A percentile compares a stretch with the other conserved stretches of the same genome.
Conservation (phyloP, 2,888 invertebrate species). For the Halictus ligatus region DNA sequence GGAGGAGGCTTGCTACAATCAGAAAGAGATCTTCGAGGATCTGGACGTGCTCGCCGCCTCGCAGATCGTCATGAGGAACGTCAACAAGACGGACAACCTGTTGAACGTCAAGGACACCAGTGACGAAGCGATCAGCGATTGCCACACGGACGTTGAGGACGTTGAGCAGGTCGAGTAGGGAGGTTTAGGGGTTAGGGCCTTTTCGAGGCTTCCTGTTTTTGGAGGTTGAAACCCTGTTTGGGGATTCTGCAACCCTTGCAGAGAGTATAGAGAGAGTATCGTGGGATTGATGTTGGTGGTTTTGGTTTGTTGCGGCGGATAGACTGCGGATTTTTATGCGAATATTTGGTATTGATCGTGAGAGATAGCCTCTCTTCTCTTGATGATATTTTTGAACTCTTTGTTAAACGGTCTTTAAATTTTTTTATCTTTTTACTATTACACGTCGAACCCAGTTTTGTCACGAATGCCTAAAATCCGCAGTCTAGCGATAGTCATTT, state of each 20-base stretch:
- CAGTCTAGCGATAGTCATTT: background rate
- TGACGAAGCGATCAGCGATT: slow-evolving; percentile 76
- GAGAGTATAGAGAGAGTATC: background rate
- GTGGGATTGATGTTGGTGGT: background rate
- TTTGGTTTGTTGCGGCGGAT: background rate
- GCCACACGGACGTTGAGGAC: slow-evolving; percentile 81
- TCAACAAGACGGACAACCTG: slow-evolving; percentile 77
- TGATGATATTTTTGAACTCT: background rate
- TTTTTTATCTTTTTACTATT: background rate
- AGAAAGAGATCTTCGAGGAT: slow-evolving; percentile 69
- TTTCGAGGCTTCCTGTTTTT: background rate
- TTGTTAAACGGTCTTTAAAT: background rate
- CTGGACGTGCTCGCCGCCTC: slow-evolving; percentile 77
- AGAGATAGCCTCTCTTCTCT: no score
- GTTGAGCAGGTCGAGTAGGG: slow-evolving; percentile 72
- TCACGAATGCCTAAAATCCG: background rate
- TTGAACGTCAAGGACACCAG: slow-evolving; percentile 71
- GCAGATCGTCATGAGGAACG: slow-evolving; percentile 79
- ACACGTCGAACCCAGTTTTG: background rate
- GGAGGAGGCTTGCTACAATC: slow-evolving; percentile 75
- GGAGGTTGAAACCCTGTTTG: background rate
- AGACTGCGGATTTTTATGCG: background rate
- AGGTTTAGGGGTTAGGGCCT: background rate
- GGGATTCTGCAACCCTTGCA: background rate
- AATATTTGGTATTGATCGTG: background rate